Percentiles rank a stretch among this genome's conserved stretches.
Conservation (phyloP, 2,797 vertebrate species). For the Fistularia tabacaria region DNA sequence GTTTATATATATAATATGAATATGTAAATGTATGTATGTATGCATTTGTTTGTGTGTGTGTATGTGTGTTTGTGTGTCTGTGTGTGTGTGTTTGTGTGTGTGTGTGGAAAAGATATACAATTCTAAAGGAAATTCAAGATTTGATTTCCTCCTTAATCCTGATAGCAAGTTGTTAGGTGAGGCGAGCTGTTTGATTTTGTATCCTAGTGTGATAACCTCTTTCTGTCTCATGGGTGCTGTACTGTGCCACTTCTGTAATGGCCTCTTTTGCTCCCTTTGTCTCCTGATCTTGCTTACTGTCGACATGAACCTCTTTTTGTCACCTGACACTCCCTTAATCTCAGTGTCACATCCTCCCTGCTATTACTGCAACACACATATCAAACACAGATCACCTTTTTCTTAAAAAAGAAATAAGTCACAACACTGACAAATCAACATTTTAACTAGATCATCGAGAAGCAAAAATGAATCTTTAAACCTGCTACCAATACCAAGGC, state of each 20-base stretch:
- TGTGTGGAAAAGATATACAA: no score
- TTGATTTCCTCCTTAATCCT: constrained; percentile 58
- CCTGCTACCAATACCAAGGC: background rate
- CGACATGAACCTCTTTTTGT: constrained; percentile 6
- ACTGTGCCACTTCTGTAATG: constrained; percentile 27
- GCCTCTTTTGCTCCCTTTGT: constrained; percentile 19
- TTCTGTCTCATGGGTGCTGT: constrained; percentile 18
- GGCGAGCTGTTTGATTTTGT: constrained; percentile 8
- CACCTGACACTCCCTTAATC: constrained; percentile 13
- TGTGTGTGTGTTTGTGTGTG: no score
- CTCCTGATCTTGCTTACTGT: constrained; percentile 4
- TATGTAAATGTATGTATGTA: constrained; percentile 10
- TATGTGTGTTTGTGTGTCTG: no score
- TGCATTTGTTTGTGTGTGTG: no score
- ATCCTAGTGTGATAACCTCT: constrained; percentile 23
- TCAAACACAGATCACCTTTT: constrained; percentile 24
- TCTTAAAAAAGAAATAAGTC: constrained; percentile 30
- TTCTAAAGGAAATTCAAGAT: constrained; percentile 48
- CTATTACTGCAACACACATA: constrained; percentile 21
- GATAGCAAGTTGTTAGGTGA: constrained; percentile 29
- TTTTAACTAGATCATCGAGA: constrained; percentile 39
- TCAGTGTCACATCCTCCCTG: constrained; percentile 25
- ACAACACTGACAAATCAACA: constrained; percentile 43
- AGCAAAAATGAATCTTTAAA: constrained; percentile 19
- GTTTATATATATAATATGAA: constrained; percentile 63